phyloP scores from a whole-genome alignment of 2,113 vertebrate species.

The Plestiodon gilberti region DNA sequence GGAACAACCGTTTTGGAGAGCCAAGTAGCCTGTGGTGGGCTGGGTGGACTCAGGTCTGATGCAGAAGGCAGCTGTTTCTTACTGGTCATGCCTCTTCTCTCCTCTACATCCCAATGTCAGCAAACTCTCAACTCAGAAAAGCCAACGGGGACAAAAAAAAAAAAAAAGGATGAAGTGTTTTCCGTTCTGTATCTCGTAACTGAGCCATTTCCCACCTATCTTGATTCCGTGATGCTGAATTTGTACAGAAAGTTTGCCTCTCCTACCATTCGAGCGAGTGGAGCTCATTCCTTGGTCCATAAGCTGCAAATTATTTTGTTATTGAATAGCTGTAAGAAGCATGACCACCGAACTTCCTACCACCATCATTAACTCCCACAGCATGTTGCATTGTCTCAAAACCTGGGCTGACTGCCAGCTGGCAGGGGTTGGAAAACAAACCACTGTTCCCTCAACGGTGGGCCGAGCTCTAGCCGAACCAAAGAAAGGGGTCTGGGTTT shows the following conservation, averaged over 20 bases:
- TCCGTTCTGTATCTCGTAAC: background rate
- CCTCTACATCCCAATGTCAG: background rate
- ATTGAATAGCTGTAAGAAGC: background rate
- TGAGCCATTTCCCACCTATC: background rate
- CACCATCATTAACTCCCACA: background rate
- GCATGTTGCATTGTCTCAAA: background rate
- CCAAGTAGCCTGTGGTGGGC: too few species aligned
- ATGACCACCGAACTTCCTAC: background rate
- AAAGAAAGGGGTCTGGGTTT: too few species aligned
- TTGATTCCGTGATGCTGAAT: background rate
- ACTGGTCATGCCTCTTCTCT: background rate
- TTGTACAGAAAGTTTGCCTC: background rate
- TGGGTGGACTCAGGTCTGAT: too few species aligned
- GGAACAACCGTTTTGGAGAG: too few species aligned
- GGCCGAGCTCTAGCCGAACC: background rate
- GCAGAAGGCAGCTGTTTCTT: too few species aligned
- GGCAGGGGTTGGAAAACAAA: background rate
- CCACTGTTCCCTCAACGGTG: too few species aligned
- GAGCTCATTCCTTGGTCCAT: background rate
- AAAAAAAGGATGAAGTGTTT: background rate
- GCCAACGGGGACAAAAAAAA: too few species aligned
- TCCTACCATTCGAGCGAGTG: background rate
- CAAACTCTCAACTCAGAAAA: background rate
- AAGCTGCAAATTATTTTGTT: background rate
- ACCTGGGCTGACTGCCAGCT: background rate